Evolutionary conservation across 2,797 vertebrate species (phyloP).

Genomic region (Setipinna tenuifilis): DNA sequence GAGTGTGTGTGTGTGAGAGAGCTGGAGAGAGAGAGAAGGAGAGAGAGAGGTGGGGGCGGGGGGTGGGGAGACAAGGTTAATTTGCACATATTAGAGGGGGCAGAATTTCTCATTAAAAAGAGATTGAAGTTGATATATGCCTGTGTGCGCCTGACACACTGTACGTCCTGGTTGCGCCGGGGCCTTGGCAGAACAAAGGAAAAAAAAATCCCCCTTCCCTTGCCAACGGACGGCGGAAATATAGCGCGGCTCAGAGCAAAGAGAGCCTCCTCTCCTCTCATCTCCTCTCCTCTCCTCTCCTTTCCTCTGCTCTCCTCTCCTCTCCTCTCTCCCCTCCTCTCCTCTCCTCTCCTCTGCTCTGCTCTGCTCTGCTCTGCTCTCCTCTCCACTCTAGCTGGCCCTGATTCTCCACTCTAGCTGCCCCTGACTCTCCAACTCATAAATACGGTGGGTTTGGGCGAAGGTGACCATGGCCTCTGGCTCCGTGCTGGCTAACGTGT

Average conservation of each 20-base stretch:
- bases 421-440: neutral
- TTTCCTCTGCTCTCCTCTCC: too few species aligned
- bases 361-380: too few species aligned
- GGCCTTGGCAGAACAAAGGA: conserved; percentile 82
- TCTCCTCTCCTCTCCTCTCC: too few species aligned
- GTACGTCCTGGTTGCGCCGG: conserved; percentile 80
- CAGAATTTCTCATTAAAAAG: conserved; percentile 86
- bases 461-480: neutral
- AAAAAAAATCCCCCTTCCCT: conserved; percentile 51
- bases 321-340: neutral
- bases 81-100: conserved; percentile 85
- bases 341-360: too few species aligned
- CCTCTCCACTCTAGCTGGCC: too few species aligned
- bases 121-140: conserved; percentile 86
- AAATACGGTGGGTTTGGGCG: neutral
- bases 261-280: neutral
- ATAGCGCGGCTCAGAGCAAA: neutral
- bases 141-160: conserved; percentile 80
- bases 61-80: conserved; percentile 74
- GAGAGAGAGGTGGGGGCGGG: conserved; percentile 43
- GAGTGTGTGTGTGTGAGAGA: conserved; percentile 25
- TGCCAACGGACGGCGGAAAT: conserved; percentile 54
- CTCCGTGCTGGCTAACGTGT: neutral
- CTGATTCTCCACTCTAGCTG: neutral
- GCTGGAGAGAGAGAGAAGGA: conserved; percentile 43